Conservation (phyloP, 2,797 vertebrate genomes). For the Anniella stebbinsi region DNA sequence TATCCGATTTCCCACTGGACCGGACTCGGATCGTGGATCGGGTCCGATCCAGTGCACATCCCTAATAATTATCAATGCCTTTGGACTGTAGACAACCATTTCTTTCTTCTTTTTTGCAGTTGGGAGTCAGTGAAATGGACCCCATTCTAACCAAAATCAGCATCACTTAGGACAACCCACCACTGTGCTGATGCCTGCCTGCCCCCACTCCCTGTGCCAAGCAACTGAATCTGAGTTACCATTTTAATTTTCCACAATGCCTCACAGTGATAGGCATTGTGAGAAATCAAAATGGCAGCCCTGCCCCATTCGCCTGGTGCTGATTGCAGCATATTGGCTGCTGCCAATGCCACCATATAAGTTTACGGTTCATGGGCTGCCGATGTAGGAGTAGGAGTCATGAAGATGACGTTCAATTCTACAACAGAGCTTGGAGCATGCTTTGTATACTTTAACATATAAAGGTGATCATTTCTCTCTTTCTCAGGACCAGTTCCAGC, state of each 20-base stretch:
- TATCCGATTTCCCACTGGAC: no score
- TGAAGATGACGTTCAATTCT: constrained; percentile 15
- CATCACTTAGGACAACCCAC: neutral
- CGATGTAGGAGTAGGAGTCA: neutral
- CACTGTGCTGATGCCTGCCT: neutral
- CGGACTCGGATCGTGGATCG: no score
- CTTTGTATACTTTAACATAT: neutral
- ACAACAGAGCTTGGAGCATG: neutral
- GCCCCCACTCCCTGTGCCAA: neutral
- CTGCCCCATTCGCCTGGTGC: neutral
- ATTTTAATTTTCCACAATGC: neutral
- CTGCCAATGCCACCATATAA: no score
- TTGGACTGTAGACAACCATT: neutral
- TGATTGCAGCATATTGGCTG: neutral
- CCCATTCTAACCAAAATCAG: neutral
- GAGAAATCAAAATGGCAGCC: neutral
- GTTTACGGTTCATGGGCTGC: neutral
- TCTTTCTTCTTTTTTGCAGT: neutral
- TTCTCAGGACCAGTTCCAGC: neutral
- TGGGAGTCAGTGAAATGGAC: neutral
- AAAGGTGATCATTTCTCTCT: neutral
- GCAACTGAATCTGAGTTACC: neutral
- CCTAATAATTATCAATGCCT: neutral
- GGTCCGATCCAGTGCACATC: no score
- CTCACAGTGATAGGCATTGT: neutral